Conservation (phyloP, 1,140 invertebrate genomes). For the Hypsibius dujardini region DNA sequence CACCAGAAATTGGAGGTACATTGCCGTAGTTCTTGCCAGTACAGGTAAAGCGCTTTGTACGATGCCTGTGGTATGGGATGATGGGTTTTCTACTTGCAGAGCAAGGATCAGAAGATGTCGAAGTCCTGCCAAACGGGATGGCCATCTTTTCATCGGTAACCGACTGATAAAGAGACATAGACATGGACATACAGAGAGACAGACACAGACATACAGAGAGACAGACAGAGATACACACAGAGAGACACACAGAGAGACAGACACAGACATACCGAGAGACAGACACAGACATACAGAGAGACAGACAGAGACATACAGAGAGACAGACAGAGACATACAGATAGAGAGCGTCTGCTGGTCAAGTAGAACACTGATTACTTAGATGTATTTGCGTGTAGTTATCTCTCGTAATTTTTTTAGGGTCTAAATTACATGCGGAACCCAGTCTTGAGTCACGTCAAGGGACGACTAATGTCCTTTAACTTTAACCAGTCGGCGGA, state of each 20-base stretch:
- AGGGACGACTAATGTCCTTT: neutral
- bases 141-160: constrained; percentile 12
- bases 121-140: neutral
- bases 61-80: no score
- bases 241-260: no score
- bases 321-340: no score
- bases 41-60: neutral
- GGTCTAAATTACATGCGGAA: constrained; percentile 12
- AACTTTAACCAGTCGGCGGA: neutral
- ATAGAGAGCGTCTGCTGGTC: neutral
- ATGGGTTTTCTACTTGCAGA: neutral
- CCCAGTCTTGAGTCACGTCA: neutral
- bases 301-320: no score
- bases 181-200: no score
- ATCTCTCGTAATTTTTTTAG: neutral
- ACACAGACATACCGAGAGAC: no score
- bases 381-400: neutral
- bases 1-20: neutral
- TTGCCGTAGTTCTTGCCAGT: neutral
- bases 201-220: no score
- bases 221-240: no score
- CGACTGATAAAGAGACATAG: no score
- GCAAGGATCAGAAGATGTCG: constrained; percentile 15
- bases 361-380: neutral
- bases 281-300: no score